Evolutionary conservation across 2,888 invertebrate genomes (phyloP), one percentile per base, ranked within the genome.

Genomic region (Coecobrya sp.): DNA sequence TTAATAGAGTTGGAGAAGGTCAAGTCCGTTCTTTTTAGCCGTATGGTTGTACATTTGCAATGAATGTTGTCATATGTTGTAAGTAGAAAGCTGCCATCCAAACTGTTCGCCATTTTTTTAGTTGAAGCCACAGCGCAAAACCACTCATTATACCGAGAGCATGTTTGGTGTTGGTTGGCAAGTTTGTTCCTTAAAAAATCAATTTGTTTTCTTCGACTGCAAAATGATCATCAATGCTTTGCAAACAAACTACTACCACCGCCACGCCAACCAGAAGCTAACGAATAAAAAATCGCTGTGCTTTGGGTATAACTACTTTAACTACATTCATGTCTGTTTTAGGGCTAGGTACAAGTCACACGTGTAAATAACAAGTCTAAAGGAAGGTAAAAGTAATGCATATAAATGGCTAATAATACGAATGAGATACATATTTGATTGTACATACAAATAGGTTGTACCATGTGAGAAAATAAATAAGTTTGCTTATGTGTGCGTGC

Each of bases 1-100:
- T 89, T 92, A 92, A 92, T 92, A 86, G 88, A 90, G 92, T 92
- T 93, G 88, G 93, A 92, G 92, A 93, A 93, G 93, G 93, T 93
- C 93, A 93, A 93, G 92, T 87, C 79, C 89, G 88, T 84, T 86
- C 25, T 79, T 11, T 11, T 82, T 30, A n/a, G 30, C 10, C 59
- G 49, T 62, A n/a, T n/a, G n/a, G n/a, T 42, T 19, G 59, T 22
- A 82, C 70, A 36, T 68, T 70, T 36, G 36, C 84, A 73, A 42
- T 79, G 7, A 30, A 62, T 82, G 36, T 45, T 30, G 30, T 10
- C 68, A 30, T 27, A n/a, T 55, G 45, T 27, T 45, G 1, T 73
- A 30, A 68, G 68, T 11, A 49, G 73, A 45, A 76, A 76, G 52
- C 82, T 36, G n/a, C n/a, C n/a, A n/a, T n/a, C n/a, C n/a, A n/a